A percentile compares a stretch with the other conserved stretches of the same genome.
phyloP scores from a whole-genome alignment of 2,113 vertebrate species.

The Octodon degus region DNA sequence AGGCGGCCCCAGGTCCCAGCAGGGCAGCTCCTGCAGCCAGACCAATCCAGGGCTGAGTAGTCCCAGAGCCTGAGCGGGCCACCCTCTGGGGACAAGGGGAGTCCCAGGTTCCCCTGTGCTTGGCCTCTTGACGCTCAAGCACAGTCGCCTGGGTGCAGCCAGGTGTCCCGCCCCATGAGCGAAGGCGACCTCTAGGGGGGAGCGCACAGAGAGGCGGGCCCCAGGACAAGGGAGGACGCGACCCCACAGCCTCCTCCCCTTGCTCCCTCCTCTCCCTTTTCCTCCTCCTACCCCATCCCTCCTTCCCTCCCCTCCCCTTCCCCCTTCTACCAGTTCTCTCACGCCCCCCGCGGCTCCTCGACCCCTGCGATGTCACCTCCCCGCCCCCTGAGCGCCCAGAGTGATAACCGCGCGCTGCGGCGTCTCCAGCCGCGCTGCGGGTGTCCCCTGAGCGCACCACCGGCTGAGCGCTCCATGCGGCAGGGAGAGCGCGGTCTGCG shows the following conservation, averaged over 20 bases:
- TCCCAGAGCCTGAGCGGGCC: background rate
- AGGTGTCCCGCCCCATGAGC: background rate
- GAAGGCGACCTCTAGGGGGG: background rate
- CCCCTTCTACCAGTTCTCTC: background rate
- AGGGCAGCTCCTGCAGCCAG: background rate
- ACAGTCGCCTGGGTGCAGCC: background rate
- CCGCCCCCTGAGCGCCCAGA: conserved; percentile 47
- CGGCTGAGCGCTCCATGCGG: background rate
- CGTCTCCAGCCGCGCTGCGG: background rate
- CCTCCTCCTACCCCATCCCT: background rate
- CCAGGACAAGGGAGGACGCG: background rate
- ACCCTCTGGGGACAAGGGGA: background rate
- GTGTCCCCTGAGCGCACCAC: background rate
- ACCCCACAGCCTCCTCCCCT: background rate
- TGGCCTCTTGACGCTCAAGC: background rate
- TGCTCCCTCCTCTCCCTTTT: background rate
- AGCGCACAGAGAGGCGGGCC: background rate
- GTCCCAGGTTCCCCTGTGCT: background rate
- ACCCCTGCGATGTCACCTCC: conserved; percentile 48
- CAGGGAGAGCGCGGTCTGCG: background rate
- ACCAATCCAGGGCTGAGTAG: background rate
- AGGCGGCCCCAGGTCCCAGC: background rate
- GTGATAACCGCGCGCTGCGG: conserved; percentile 45
- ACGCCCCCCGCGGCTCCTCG: conserved; percentile 15
- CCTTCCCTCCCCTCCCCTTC: background rate